A percentile compares a stretch with the other conserved stretches of the same genome.
Evolutionary conservation across 1,140 invertebrate genomes (phyloP).

Genomic region (Eubasilissa regina): DNA sequence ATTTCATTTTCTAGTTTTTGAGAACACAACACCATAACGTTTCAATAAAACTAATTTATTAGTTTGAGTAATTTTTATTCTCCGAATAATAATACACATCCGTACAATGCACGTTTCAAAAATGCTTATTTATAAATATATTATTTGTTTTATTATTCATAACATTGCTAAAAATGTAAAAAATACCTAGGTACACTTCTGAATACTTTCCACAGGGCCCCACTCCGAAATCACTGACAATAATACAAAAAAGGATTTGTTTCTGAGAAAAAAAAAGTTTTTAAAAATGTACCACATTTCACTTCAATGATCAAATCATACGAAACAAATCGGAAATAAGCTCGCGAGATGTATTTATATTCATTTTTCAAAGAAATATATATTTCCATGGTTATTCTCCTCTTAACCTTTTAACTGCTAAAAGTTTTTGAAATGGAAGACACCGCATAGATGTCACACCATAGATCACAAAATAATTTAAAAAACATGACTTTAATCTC

Average conservation of each 20-base stretch:
- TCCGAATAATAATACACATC: neutral
- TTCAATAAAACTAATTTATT: neutral
- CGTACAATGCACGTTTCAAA: slow-evolving; percentile 6
- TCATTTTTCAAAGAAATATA: no score
- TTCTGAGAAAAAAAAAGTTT: neutral
- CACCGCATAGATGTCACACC: no score
- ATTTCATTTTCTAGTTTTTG: no score
- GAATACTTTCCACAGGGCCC: no score
- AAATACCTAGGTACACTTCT: slow-evolving; percentile 22
- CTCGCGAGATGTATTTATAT: no score
- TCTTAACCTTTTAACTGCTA: no score
- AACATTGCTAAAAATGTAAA: slow-evolving; percentile 29
- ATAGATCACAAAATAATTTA: no score
- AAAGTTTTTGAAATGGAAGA: no score
- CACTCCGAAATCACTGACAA: neutral
- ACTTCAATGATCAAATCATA: neutral
- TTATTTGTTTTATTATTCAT: slow-evolving; percentile 15
- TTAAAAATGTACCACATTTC: neutral
- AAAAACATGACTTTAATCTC: no score
- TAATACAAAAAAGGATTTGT: neutral
- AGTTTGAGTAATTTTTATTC: slow-evolving; percentile 8
- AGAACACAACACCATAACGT: no score
- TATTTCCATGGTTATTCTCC: no score
- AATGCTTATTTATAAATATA: slow-evolving; percentile 25
- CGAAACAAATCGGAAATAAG: neutral